Conservation (phyloP, 2,888 invertebrate species). For the Phymatocera aterrima region DNA sequence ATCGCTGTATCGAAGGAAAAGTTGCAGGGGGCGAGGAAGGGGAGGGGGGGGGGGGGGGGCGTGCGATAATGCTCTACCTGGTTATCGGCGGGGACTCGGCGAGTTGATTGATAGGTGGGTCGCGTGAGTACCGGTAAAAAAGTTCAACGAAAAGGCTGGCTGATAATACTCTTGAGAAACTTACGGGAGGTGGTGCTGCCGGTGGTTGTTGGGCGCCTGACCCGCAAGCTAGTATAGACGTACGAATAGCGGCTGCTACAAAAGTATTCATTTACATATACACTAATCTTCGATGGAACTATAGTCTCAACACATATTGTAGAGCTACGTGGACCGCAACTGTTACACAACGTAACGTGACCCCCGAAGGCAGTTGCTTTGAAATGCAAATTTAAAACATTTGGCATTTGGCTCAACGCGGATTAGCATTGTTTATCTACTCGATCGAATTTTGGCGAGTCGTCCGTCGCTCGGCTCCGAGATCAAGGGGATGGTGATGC, state of each 20-base stretch:
- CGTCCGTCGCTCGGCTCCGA: not conserved
- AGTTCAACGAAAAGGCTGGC: conserved; percentile 52
- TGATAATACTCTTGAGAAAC: conserved; percentile 57
- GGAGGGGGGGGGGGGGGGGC: no score
- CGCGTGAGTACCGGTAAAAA: conserved; percentile 65
- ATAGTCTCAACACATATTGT: not conserved
- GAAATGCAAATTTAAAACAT: conserved; percentile 61
- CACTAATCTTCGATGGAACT: no score
- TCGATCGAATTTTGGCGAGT: conserved; percentile 35
- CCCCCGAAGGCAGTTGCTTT: conserved; percentile 50
- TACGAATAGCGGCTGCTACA: not conserved
- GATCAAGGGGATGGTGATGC: conserved; percentile 34
- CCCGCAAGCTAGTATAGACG: not conserved
- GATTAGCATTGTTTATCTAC: conserved; percentile 39
- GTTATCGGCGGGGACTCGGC: conserved; percentile 32
- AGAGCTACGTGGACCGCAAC: not conserved
- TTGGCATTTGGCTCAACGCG: conserved; percentile 30
- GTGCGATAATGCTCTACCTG: conserved; percentile 43
- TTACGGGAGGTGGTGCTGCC: no score
- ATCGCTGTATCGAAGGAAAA: conserved; percentile 37
- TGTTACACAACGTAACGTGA: not conserved
- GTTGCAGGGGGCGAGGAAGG: no score
- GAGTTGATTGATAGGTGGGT: conserved; percentile 68
- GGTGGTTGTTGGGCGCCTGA: conserved; percentile 64
- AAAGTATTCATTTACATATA: not conserved